These are phyloP conservation scores for Emys orbicularis DNA, from an alignment of 2,797 vertebrate species.

Conservation along the genomic window DNA sequence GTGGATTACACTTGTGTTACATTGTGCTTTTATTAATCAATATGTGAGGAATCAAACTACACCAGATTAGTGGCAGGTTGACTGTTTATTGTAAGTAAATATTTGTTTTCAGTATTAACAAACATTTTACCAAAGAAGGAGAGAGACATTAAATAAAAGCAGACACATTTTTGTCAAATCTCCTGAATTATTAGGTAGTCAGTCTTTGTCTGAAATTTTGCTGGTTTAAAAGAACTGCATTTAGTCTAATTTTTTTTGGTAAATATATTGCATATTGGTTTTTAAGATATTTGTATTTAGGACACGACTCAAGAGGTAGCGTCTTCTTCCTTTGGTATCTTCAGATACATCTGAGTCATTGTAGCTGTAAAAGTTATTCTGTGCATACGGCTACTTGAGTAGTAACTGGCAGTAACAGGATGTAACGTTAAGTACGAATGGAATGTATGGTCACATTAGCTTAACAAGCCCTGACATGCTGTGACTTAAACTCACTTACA, in stretches of 20 bases:
- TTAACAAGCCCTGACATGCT: neutral
- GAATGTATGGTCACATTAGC: neutral
- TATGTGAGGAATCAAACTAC: neutral
- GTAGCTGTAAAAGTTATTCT: constrained; percentile 21
- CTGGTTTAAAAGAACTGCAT: neutral
- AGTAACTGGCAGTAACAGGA: neutral
- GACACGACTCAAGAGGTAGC: neutral
- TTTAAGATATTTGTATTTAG: neutral
- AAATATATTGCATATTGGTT: neutral
- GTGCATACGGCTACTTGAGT: neutral
- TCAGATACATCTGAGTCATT: neutral
- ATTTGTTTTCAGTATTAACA: constrained; percentile 22
- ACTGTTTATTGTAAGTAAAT: neutral
- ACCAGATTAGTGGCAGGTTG: neutral
- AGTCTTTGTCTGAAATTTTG: neutral
- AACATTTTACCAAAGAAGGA: neutral
- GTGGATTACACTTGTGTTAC: neutral
- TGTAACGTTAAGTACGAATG: neutral
- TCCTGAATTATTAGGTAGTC: neutral
- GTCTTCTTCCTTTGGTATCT: neutral
- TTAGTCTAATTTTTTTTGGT: neutral
- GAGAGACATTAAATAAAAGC: neutral
- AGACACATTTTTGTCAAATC: neutral
- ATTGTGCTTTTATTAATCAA: neutral
- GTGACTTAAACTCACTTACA: constrained; percentile 2